phyloP scores from a whole-genome alignment of 2,888 invertebrate genomes.

The Teinopalpus imperialis region DNA sequence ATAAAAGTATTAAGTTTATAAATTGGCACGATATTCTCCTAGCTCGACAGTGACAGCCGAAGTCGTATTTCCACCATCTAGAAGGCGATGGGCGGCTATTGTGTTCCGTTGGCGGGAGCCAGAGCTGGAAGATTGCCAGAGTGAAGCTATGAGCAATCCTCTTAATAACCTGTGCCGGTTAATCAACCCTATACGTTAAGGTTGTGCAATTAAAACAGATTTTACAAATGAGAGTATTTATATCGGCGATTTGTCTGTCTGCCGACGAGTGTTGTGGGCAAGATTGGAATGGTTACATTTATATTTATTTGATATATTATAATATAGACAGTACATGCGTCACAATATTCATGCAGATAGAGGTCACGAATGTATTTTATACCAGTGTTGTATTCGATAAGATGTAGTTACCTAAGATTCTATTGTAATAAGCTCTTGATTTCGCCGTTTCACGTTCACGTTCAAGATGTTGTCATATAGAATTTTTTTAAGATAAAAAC shows the following conservation, averaged over 20 bases:
- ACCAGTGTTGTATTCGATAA: too few relatives aligned
- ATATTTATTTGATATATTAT: too few relatives aligned
- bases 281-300: slow-evolving; percentile 13
- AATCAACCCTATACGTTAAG: slow-evolving; percentile 69
- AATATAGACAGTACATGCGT: too few relatives aligned
- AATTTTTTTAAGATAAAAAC: too few relatives aligned
- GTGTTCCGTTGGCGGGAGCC: slow-evolving; percentile 38
- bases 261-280: slow-evolving; percentile 6
- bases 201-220: slow-evolving; percentile 41
- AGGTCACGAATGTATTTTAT: too few relatives aligned
- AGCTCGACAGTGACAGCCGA: slow-evolving; percentile 26
- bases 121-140: slow-evolving; percentile 63
- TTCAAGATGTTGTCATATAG: too few relatives aligned
- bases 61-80: slow-evolving; percentile 48
- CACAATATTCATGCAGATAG: too few relatives aligned
- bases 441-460: too few relatives aligned
- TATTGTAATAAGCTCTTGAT: too few relatives aligned
- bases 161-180: slow-evolving; percentile 73
- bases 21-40: slow-evolving; percentile 29
- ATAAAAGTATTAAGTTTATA: slow-evolving; percentile 16
- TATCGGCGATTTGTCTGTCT: slow-evolving; percentile 23
- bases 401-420: too few relatives aligned
- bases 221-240: slow-evolving; percentile 18
- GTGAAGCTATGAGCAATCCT: slow-evolving; percentile 68
- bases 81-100: slow-evolving; percentile 54